Evolutionary conservation across 2,113 vertebrate genomes (phyloP).

Genomic region (Nesoenas mayeri): DNA sequence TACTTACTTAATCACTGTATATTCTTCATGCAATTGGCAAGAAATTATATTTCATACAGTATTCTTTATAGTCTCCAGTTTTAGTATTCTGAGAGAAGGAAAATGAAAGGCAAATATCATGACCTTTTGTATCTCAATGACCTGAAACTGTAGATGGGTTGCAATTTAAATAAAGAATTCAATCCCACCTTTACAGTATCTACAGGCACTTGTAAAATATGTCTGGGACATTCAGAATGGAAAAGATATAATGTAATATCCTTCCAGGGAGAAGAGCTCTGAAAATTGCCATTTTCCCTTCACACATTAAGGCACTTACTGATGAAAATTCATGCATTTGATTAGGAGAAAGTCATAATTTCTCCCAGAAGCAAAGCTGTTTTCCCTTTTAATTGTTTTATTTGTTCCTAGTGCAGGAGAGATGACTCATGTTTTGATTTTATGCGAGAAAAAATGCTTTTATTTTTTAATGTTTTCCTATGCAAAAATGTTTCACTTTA

Average conservation of each 20-base stretch:
- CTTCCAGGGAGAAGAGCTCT: constrained; percentile 13
- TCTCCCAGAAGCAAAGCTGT: not conserved
- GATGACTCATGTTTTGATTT: not conserved
- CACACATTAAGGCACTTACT: not conserved
- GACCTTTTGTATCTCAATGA: constrained; percentile 61
- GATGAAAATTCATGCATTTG: constrained; percentile 40
- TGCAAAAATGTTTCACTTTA: not conserved
- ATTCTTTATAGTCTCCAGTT: constrained; percentile 37
- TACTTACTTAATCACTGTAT: constrained; percentile 64
- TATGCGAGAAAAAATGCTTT: not conserved
- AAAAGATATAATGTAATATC: constrained; percentile 23
- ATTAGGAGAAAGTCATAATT: constrained; percentile 1
- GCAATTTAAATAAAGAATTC: constrained; percentile 57
- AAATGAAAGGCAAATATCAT: constrained; percentile 62
- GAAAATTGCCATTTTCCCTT: constrained; percentile 30
- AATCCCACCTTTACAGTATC: constrained; percentile 30
- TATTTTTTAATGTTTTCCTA: not conserved
- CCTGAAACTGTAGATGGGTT: constrained; percentile 52
- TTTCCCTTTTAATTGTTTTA: constrained; percentile 17
- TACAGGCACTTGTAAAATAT: constrained; percentile 51
- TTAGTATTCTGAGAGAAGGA: constrained; percentile 55
- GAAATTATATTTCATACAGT: constrained; percentile 53
- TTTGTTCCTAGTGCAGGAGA: not conserved
- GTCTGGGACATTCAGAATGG: constrained; percentile 22
- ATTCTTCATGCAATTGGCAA: constrained; percentile 56